These are phyloP conservation scores for Gymnodraco acuticeps DNA, from an alignment of 2,797 vertebrate genomes.

Conservation along the genomic window DNA sequence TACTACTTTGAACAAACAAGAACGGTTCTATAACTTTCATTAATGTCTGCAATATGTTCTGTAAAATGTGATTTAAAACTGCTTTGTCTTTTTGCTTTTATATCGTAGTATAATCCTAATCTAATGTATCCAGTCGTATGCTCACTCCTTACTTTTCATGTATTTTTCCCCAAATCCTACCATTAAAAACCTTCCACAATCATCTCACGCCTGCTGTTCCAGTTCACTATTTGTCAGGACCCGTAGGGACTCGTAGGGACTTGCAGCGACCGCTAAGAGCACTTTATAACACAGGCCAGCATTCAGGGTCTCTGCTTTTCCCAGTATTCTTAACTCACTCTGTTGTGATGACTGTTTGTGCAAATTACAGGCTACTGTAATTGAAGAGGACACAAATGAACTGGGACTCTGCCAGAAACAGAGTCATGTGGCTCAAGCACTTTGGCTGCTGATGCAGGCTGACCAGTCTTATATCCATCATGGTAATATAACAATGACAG, in stretches of 20 bases:
- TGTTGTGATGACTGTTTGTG: slow-evolving; percentile 39
- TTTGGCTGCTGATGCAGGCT: slow-evolving; percentile 35
- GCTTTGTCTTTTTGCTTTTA: slow-evolving; percentile 3
- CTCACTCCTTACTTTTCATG: too few relatives aligned
- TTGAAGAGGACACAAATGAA: slow-evolving; percentile 50
- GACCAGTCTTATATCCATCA: slow-evolving; percentile 35
- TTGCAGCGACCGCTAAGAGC: too few relatives aligned
- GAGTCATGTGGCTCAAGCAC: slow-evolving; percentile 31
- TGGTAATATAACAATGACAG: slow-evolving; percentile 48
- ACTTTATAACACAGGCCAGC: too few relatives aligned
- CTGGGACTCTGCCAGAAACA: slow-evolving; percentile 25
- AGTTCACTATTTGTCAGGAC: too few relatives aligned
- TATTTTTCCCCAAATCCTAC: too few relatives aligned
- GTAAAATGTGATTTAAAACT: neutral
- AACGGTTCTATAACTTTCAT: neutral
- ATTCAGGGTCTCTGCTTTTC: slow-evolving; percentile 21
- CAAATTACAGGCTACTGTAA: slow-evolving; percentile 47
- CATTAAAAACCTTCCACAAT: too few relatives aligned
- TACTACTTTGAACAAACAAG: neutral
- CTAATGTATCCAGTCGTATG: too few relatives aligned
- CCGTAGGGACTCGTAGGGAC: too few relatives aligned
- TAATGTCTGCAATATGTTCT: neutral
- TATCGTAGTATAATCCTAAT: too few relatives aligned
- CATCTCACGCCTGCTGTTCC: too few relatives aligned
- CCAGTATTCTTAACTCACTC: slow-evolving; percentile 25